These are phyloP conservation scores for Pissodes strobi DNA, from an alignment of 1,140 invertebrate genomes.

Conservation along the genomic window DNA sequence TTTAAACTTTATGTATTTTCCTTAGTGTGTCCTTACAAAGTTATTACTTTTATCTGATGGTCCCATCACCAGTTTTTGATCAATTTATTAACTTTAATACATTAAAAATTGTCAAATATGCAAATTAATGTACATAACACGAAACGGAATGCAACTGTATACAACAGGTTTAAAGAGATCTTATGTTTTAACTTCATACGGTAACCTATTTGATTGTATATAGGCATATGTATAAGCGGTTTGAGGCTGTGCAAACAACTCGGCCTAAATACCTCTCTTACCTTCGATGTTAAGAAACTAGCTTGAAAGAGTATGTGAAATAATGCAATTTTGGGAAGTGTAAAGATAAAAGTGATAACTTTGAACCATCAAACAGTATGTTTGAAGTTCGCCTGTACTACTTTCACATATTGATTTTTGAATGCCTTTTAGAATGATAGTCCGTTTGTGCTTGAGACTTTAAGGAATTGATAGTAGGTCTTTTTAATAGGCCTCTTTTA, in stretches of 20 bases:
- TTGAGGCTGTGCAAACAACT: too few relatives aligned
- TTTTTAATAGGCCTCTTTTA: not conserved
- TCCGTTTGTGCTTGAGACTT: constrained; percentile 7
- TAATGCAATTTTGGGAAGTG: too few relatives aligned
- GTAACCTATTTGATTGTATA: too few relatives aligned
- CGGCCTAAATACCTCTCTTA: too few relatives aligned
- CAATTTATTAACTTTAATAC: not conserved
- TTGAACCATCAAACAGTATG: not conserved
- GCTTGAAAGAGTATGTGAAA: too few relatives aligned
- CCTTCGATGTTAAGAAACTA: too few relatives aligned
- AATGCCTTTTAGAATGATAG: constrained; percentile 16
- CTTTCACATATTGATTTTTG: not conserved
- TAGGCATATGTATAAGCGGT: too few relatives aligned
- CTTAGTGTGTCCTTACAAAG: not conserved
- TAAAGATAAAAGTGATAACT: not conserved
- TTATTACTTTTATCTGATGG: constrained; percentile 1
- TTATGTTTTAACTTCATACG: too few relatives aligned
- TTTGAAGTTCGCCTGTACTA: not conserved
- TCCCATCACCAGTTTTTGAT: not conserved
- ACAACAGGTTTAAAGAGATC: too few relatives aligned
- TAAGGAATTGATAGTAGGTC: constrained; percentile 8
- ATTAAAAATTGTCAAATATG: too few relatives aligned
- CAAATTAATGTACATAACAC: too few relatives aligned
- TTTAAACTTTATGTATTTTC: constrained; percentile 5
- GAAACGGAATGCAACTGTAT: too few relatives aligned